Base-by-base conservation (phyloP, 1,140 invertebrate genomes). In the Sesamia nonagrioides region DNA sequence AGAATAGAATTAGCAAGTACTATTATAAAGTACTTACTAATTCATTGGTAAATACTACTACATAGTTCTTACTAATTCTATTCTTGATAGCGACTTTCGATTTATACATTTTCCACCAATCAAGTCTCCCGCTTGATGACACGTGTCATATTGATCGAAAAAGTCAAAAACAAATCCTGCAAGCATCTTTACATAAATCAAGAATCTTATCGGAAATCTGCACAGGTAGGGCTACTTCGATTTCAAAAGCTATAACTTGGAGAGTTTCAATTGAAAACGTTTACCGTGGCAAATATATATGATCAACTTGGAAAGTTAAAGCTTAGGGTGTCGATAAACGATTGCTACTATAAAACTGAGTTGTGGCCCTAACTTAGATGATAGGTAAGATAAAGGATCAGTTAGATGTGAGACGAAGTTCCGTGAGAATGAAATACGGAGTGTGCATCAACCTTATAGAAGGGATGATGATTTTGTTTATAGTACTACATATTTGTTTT, bases 261-360 rank as follows among this genome's bases (percentile, higher is more conserved):
- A 61, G 2, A 48, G 56, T 75, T 75, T 75, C 73, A 75, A 75
- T 75, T 75, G 73, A 75, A 63, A 75, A 75, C 21, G 35, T 42
- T 35, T 75, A 63, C 50, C 58, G 15, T 15, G 18, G 56, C 56
- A 63, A 63, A 61, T 68, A 75, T 61, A 75, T 75, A 74, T 56
- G 78, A 79, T 79, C 63, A 37, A 58, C 50, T 80, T 75, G 18
- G 48, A 60, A 78, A 78, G 63, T 78, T 78, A 78, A 71, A 78
- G 37, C 72, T 58, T 68, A 35, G 71, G 80, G 69, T 42, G 69
- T 50, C 77, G 81, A 72, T 82, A 79, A 84, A 77, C 74, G 80
- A 84, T 84, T 82, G 77, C 81, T 37, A 60, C 74, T 78, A 78
- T 84, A 78, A 84, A 82, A 78, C 75, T 84, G 83, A 84, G 48